Conservation (phyloP, 2,888 invertebrate genomes). For the Andrena dorsata region DNA sequence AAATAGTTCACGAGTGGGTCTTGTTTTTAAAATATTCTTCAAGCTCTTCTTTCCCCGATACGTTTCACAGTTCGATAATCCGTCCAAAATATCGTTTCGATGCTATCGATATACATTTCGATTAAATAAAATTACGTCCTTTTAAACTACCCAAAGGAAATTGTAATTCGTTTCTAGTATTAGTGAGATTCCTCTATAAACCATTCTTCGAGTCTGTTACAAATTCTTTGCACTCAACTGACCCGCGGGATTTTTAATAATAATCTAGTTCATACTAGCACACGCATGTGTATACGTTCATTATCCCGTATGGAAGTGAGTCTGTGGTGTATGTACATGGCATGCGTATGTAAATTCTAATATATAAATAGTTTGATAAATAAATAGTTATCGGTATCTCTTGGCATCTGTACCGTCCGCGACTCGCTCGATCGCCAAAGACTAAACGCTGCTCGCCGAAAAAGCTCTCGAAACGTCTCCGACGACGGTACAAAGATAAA, state of each 20-base stretch:
- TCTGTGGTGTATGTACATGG: conserved; percentile 25
- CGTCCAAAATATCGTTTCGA: neutral
- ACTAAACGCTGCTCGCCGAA: conserved; percentile 3
- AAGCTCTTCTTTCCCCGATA: neutral
- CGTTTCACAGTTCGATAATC: neutral
- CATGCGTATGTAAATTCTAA: conserved; percentile 50
- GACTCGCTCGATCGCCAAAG: conserved; percentile 23
- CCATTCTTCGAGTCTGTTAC: neutral
- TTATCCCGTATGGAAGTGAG: conserved; percentile 26
- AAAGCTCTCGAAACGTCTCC: conserved; percentile 32
- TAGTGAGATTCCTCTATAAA: conserved; percentile 11
- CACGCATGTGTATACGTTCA: conserved; percentile 30
- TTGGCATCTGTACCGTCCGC: conserved; percentile 30
- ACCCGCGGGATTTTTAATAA: neutral
- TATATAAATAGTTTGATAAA: conserved; percentile 74
- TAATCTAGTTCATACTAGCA: conserved; percentile 29
- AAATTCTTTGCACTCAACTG: conserved; percentile 15
- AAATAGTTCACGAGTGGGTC: conserved; percentile 11
- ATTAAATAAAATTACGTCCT: neutral
- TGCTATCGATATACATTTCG: neutral
- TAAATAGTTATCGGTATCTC: conserved; percentile 67
- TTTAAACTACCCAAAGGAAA: neutral
- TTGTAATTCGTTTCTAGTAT: neutral
- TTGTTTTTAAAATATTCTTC: neutral
- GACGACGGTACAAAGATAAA: conserved; percentile 50